Percentiles rank a stretch among this genome's conserved stretches.
These are phyloP conservation scores for Pachydiplax longipennis DNA, from an alignment of 2,888 invertebrate species.

Conservation along the genomic window DNA sequence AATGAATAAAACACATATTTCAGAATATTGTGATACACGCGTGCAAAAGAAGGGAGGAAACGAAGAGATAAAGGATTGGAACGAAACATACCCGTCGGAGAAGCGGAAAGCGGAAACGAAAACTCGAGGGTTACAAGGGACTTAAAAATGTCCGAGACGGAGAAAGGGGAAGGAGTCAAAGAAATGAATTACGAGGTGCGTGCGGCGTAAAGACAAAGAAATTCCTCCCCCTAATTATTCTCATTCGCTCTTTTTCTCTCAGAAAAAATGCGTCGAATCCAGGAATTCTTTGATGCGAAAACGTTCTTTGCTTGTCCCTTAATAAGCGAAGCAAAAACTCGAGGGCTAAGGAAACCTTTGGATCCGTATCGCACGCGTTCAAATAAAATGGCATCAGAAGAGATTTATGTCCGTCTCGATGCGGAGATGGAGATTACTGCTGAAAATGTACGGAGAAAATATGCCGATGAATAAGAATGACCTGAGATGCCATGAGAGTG, in stretches of 20 bases:
- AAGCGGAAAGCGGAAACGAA: too few relatives aligned
- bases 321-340: not conserved
- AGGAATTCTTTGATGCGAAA: not conserved
- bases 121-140: not conserved
- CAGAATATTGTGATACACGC: not conserved
- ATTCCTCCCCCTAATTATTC: constrained; percentile 1
- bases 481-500: not conserved
- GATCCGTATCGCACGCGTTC: not conserved
- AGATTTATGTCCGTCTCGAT: not conserved
- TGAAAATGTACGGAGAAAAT: not conserved
- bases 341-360: not conserved
- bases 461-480: not conserved
- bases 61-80: not conserved
- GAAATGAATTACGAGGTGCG: constrained; percentile 32
- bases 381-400: not conserved
- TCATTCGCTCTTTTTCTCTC: not conserved
- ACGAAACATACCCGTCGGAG: not conserved
- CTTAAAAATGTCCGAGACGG: not conserved
- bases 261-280: not conserved
- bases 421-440: not conserved
- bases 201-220: constrained; percentile 32
- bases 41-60: not conserved
- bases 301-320: not conserved
- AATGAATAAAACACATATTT: not conserved
- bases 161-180: too few relatives aligned